Percentiles rank a stretch among this genome's conserved stretches.
Conservation (phyloP, 2,888 invertebrate genomes). For the Crossocerus cetratus region DNA sequence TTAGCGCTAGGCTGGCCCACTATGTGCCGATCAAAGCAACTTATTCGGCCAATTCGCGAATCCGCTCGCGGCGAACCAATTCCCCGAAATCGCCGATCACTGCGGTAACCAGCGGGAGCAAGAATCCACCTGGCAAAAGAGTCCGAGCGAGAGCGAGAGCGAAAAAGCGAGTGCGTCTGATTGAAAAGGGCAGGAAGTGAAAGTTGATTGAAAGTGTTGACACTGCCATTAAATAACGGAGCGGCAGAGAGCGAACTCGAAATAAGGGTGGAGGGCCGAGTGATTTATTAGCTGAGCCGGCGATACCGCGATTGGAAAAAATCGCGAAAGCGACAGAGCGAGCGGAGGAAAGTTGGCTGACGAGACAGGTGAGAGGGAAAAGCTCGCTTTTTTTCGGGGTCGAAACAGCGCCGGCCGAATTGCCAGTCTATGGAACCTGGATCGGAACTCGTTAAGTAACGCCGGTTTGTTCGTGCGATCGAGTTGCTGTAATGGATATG, state of each 20-base stretch:
- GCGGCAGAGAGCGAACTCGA: neutral
- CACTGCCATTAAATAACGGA: neutral
- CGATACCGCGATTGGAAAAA: neutral
- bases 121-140: neutral
- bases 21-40: constrained; percentile 54
- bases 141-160: neutral
- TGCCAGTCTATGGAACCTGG: constrained; percentile 48
- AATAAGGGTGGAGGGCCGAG: neutral
- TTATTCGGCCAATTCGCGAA: constrained; percentile 51
- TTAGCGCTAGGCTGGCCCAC: neutral
- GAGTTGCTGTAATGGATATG: constrained; percentile 28
- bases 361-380: neutral
- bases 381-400: neutral
- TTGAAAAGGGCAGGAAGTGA: neutral
- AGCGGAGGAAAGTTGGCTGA: neutral
- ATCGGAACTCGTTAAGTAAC: constrained; percentile 53
- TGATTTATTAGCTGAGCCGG: neutral
- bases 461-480: constrained; percentile 30
- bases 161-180: neutral
- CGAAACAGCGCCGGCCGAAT: constrained; percentile 31
- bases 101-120: neutral
- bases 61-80: constrained; percentile 51
- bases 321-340: neutral
- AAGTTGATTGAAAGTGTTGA: neutral
- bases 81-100: constrained; percentile 51